These are phyloP conservation scores for Troides helena DNA, from an alignment of 2,888 invertebrate species.

Conservation along the genomic window DNA sequence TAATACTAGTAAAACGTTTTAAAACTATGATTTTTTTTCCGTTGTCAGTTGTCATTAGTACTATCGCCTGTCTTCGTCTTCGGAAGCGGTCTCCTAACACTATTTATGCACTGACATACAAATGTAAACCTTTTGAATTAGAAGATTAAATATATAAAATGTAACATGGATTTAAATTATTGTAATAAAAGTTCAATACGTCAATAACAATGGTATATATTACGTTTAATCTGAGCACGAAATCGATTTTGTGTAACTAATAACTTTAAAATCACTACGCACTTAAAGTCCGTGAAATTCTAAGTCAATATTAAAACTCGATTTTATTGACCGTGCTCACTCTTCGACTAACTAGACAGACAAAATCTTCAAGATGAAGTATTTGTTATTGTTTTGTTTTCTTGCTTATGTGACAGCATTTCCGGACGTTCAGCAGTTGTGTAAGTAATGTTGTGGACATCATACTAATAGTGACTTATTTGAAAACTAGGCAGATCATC, in stretches of 20 bases:
- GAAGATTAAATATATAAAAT: too few species aligned
- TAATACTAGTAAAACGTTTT: too few species aligned
- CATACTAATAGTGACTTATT: too few species aligned
- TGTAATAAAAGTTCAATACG: constrained; percentile 6
- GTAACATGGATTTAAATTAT: background rate
- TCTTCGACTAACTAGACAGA: background rate
- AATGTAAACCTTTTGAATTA: too few species aligned
- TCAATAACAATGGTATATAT: constrained; percentile 10
- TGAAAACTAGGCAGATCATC: too few species aligned
- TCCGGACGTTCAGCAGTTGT: background rate
- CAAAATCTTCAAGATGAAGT: constrained; percentile 14
- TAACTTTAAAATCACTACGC: constrained; percentile 16
- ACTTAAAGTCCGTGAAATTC: constrained; percentile 20
- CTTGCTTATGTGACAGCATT: constrained; percentile 1
- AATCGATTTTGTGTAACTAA: constrained; percentile 26
- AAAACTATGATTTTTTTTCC: too few species aligned
- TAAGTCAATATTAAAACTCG: constrained; percentile 12
- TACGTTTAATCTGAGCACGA: constrained; percentile 12
- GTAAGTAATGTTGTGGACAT: constrained; percentile 8
- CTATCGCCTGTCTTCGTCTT: too few species aligned
- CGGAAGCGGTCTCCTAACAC: too few species aligned
- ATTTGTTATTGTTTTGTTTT: constrained; percentile 12
- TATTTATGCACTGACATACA: too few species aligned
- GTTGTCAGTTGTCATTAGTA: too few species aligned
- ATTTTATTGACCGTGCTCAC: constrained; percentile 1